Evolutionary conservation across 1,140 invertebrate species (phyloP).

Genomic region (Parasteatoda tepidariorum): DNA sequence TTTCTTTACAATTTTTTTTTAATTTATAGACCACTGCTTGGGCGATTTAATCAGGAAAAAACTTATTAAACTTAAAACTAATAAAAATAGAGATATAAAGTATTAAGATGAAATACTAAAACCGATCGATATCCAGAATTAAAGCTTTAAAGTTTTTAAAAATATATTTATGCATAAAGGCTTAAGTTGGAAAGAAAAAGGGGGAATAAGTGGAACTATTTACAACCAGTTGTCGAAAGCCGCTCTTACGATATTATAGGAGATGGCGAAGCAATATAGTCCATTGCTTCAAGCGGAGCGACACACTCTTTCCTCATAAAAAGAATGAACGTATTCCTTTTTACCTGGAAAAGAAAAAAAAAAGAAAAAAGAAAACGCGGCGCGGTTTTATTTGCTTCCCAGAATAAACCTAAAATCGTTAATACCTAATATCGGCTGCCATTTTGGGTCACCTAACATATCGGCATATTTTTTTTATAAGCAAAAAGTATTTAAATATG

Average conservation of each 20-base stretch:
- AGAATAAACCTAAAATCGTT: not conserved
- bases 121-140: too few species aligned
- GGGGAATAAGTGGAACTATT: constrained; percentile 1
- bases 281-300: constrained; percentile 8
- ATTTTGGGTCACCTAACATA: not conserved
- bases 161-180: too few species aligned
- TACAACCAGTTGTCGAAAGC: not conserved
- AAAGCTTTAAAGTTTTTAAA: too few species aligned
- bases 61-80: too few species aligned
- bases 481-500: too few species aligned
- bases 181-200: too few species aligned
- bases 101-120: too few species aligned
- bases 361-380: not conserved
- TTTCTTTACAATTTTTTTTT: too few species aligned
- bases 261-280: constrained; percentile 10
- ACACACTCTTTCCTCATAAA: not conserved
- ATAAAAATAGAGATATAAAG: too few species aligned
- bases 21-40: too few species aligned
- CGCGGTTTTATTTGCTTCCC: not conserved
- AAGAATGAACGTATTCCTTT: not conserved
- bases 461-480: too few species aligned
- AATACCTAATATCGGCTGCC: not conserved
- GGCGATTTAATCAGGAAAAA: too few species aligned
- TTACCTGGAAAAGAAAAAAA: not conserved
- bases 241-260: not conserved